phyloP scores from a whole-genome alignment of 2,888 invertebrate genomes.

The Sabatieria punctata region DNA sequence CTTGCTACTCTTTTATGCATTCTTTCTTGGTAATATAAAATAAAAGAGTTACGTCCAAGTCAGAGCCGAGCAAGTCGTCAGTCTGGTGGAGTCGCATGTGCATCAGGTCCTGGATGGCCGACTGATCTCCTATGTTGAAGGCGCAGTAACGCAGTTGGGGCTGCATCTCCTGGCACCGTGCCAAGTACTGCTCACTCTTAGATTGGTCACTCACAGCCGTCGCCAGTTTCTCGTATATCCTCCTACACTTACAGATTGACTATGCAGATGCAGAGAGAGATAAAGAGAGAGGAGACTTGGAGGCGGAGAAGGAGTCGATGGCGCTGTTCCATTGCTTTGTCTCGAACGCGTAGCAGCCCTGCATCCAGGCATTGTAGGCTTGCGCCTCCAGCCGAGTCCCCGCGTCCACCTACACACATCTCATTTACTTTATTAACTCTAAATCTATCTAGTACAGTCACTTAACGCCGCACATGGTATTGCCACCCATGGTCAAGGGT shows the following conservation, averaged over 20 bases:
- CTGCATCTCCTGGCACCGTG: conserved; percentile 47
- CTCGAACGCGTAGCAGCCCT: conserved; percentile 74
- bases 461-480: too few relatives aligned
- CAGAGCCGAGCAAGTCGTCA: conserved; percentile 47
- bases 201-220: conserved; percentile 68
- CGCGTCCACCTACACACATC: conserved; percentile 18
- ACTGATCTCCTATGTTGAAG: conserved; percentile 79
- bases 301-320: conserved; percentile 34
- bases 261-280: neutral
- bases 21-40: too few relatives aligned
- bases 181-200: conserved; percentile 57
- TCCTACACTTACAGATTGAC: conserved; percentile 28
- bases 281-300: conserved; percentile 32
- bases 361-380: conserved; percentile 85
- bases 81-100: conserved; percentile 36
- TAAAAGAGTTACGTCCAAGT: conserved; percentile 38
- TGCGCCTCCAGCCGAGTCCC: conserved; percentile 39
- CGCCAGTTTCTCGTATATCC: conserved; percentile 77
- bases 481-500: too few relatives aligned
- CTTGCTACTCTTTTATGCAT: too few relatives aligned
- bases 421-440: too few relatives aligned
- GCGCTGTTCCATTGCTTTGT: conserved; percentile 59
- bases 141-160: conserved; percentile 78
- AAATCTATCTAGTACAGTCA: too few relatives aligned
- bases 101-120: conserved; percentile 61